phyloP scores from a whole-genome alignment of 1,140 invertebrate species.

The Atopsyche davidsoni region DNA sequence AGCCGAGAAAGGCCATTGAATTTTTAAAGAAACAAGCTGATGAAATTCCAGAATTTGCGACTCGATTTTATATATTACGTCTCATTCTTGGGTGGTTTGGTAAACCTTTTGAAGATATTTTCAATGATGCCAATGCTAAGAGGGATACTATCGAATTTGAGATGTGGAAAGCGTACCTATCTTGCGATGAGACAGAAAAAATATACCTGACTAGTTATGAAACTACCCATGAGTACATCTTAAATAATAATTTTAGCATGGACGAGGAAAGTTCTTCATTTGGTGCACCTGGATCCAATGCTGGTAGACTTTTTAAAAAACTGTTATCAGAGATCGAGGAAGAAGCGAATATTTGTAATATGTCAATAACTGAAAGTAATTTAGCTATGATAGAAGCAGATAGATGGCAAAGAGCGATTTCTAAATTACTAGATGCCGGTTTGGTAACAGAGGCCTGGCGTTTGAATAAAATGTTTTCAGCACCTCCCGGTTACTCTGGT shows the following conservation, averaged over 20 bases:
- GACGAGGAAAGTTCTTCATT: background rate
- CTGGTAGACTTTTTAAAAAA: slow-evolving; percentile 37
- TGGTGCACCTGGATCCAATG: slow-evolving; percentile 10
- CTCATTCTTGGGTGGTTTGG: slow-evolving; percentile 51
- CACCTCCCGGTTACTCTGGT: slow-evolving; percentile 3
- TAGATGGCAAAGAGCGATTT: slow-evolving; percentile 28
- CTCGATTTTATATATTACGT: slow-evolving; percentile 50
- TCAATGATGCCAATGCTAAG: slow-evolving; percentile 36
- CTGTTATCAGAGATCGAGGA: slow-evolving; percentile 42
- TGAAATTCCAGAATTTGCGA: slow-evolving; percentile 40
- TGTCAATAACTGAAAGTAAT: slow-evolving; percentile 14
- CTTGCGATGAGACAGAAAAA: slow-evolving; percentile 32
- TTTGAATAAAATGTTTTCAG: slow-evolving; percentile 37
- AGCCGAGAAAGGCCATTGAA: slow-evolving; percentile 46
- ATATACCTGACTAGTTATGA: slow-evolving; percentile 38
- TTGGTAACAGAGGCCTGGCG: slow-evolving; percentile 34
- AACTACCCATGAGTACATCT: slow-evolving; percentile 31
- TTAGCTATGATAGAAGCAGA: slow-evolving; percentile 25
- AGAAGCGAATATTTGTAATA: slow-evolving; percentile 37
- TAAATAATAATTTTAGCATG: slow-evolving; percentile 12
- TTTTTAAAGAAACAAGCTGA: slow-evolving; percentile 51
- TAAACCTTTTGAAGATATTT: slow-evolving; percentile 30
- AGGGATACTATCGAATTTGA: slow-evolving; percentile 47
- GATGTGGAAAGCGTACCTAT: slow-evolving; percentile 49
- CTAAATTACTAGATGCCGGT: slow-evolving; percentile 30